Conservation (phyloP, 2,797 vertebrate genomes). For the Anomalospiza imberbis region DNA sequence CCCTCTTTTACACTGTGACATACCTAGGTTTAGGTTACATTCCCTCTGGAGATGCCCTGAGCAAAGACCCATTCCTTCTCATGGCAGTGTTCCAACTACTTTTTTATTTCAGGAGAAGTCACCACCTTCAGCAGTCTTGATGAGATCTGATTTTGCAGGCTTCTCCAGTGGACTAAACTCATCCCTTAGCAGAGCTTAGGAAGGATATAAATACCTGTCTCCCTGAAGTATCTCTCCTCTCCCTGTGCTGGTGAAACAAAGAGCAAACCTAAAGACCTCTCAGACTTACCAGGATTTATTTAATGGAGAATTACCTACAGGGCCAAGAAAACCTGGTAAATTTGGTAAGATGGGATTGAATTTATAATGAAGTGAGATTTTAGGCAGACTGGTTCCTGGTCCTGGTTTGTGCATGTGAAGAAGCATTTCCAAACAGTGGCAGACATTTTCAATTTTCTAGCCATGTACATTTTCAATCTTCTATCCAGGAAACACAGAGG, state of each 20-base stretch:
- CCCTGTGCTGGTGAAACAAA: neutral
- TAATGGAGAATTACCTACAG: neutral
- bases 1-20: rapidly evolving
- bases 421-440: neutral
- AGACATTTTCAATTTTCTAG: neutral
- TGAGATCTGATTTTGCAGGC: neutral
- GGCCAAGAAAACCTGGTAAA: neutral
- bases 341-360: neutral
- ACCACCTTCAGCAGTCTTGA: neutral
- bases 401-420: neutral
- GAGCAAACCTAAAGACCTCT: neutral
- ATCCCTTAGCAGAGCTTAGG: neutral
- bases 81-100: neutral
- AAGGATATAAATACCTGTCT: neutral
- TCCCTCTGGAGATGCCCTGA: neutral
- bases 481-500: neutral
- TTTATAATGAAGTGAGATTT: neutral
- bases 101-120: neutral
- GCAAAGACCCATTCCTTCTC: neutral
- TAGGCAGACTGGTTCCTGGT: neutral
- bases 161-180: neutral
- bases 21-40: neutral
- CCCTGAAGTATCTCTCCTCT: neutral
- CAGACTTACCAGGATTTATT: neutral
- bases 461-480: neutral